Evolutionary conservation across 2,797 vertebrate species (phyloP).

Genomic region (Gymnopithys bicolor): DNA sequence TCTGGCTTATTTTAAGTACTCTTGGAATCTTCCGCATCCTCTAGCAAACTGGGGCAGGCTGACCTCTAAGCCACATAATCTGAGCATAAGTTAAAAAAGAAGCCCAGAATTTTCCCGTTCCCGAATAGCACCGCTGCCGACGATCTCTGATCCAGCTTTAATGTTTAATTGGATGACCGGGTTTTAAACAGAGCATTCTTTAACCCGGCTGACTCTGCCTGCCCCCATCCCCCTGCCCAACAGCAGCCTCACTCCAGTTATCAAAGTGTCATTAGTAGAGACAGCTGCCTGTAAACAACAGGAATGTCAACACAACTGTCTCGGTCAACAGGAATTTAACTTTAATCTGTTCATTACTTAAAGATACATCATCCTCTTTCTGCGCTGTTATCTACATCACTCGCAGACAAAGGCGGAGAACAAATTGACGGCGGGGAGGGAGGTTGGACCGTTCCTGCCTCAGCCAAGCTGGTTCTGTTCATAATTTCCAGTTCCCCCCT

Average conservation of each 20-base stretch:
- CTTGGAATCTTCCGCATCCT: slow-evolving; percentile 39
- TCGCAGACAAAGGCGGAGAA: slow-evolving; percentile 52
- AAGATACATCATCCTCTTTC: slow-evolving; percentile 66
- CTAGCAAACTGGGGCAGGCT: slow-evolving; percentile 1
- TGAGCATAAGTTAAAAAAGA: slow-evolving; percentile 43
- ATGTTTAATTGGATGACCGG: slow-evolving; percentile 57
- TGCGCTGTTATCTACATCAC: slow-evolving; percentile 56
- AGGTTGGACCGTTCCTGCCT: background rate
- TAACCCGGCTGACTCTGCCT: slow-evolving; percentile 52
- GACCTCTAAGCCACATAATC: slow-evolving; percentile 34
- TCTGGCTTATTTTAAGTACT: slow-evolving; percentile 24
- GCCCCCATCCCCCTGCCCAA: slow-evolving; percentile 41
- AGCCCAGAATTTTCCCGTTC: slow-evolving; percentile 34
- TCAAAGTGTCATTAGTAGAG: slow-evolving; percentile 76
- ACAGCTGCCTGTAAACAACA: slow-evolving; percentile 78
- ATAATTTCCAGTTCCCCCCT: slow-evolving; percentile 32
- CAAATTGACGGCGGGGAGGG: background rate
- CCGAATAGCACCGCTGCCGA: background rate
- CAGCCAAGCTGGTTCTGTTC: slow-evolving; percentile 44
- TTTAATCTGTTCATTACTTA: slow-evolving; percentile 75
- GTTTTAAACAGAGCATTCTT: slow-evolving; percentile 64
- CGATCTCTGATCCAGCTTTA: slow-evolving; percentile 37
- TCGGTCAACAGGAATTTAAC: slow-evolving; percentile 75
- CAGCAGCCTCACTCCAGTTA: slow-evolving; percentile 72
- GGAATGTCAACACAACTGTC: slow-evolving; percentile 72